Evolutionary conservation across 2,888 invertebrate genomes (phyloP), one percentile per base, ranked within the genome.

Genomic region (Cacoxenus indagator): DNA sequence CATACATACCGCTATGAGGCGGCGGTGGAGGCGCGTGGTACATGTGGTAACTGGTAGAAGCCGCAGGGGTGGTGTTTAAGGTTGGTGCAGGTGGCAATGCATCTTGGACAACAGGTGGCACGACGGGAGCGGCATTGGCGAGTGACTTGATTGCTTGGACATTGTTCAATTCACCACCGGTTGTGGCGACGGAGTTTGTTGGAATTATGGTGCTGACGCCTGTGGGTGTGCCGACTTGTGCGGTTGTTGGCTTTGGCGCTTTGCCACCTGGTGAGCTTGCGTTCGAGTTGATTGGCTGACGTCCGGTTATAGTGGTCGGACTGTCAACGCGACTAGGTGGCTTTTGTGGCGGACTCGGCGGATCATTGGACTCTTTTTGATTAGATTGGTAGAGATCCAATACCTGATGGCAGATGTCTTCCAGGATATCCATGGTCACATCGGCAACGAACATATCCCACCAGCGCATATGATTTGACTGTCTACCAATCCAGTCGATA

Each of bases 361-460:
- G 68, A 31, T 83, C 85, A 67, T 93, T 93, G 0, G 91, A 90
- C 14, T 92, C 91, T 9, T 90, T 88, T 75, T 92, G 90, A 64
- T 90, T 90, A 73, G 94, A 91, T 77, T 94, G 92, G 88, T 98
- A 98, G 70, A 98, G 89, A 88, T 98, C 98, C 73, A 98, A 88
- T 11, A 95, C 95, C 90, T 95, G 98, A 89, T 98, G 98, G 82
- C 98, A 98, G 76, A 98, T 97, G 89, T 98, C 98, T 90, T 99
- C 99, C 51, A 99, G 89, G 66, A 98, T 90, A 81, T 97, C 96
- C 92, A 96, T 94, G 0, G 96, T 95, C 31, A 99, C 94, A 84
- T 97, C 97, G 82, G 97, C 96, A 0, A 99, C 96, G 86, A 97
- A 97, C 93, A 96, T 95, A 83, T 99, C 98, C 98, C 98, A 99